Evolutionary conservation across 2,797 vertebrate species (phyloP).

Genomic region (Lagodon rhomboides): DNA sequence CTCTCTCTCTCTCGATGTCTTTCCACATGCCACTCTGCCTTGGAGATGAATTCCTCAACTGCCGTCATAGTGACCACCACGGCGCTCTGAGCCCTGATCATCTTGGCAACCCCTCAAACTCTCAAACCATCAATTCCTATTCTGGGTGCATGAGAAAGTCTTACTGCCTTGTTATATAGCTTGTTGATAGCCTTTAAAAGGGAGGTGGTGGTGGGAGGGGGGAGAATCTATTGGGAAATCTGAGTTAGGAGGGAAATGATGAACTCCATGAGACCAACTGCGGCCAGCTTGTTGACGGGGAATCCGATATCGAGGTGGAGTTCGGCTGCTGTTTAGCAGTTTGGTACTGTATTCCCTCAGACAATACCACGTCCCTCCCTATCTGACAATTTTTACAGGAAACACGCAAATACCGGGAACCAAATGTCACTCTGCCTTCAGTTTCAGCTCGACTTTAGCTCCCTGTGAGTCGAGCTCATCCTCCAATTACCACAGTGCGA

Average conservation of each 20-base stretch:
- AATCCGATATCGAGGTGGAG: neutral
- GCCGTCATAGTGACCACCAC: slow-evolving; percentile 72
- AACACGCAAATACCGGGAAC: no score
- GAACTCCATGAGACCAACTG: no score
- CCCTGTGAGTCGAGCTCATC: no score
- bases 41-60: slow-evolving; percentile 61
- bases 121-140: slow-evolving; percentile 46
- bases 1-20: slow-evolving; percentile 40
- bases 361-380: no score
- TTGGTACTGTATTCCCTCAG: no score
- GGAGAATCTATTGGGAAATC: slow-evolving; percentile 38
- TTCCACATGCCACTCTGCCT: slow-evolving; percentile 51
- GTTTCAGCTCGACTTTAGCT: no score
- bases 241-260: neutral
- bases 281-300: no score
- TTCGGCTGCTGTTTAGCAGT: no score
- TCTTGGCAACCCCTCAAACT: slow-evolving; percentile 59
- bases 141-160: slow-evolving; percentile 16
- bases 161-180: slow-evolving; percentile 29
- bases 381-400: no score
- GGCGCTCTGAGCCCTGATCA: slow-evolving; percentile 38
- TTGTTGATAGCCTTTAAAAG: slow-evolving; percentile 37
- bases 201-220: neutral
- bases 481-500: no score
- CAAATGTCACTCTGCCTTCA: no score